Percentiles rank a stretch among this genome's conserved stretches.
Evolutionary conservation across 2,888 invertebrate species (phyloP).

Genomic region (Hirtodrosophila alboralis): DNA sequence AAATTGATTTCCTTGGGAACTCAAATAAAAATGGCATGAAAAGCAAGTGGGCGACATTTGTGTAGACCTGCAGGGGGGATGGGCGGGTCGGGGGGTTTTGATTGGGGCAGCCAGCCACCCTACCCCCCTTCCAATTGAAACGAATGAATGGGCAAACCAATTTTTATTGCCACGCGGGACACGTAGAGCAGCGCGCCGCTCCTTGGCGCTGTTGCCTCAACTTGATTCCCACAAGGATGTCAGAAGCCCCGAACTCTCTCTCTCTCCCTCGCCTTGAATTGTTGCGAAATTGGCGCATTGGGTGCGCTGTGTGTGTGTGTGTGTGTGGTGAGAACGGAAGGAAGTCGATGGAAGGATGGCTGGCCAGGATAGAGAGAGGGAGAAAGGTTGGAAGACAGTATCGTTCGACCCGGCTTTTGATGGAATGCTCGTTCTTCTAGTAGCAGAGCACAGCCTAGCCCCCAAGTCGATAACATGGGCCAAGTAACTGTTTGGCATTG

Average conservation of each 20-base stretch:
- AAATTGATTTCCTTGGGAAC: conserved; percentile 80
- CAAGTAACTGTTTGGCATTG: conserved; percentile 75
- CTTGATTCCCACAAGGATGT: conserved; percentile 68
- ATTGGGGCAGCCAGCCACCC: conserved; percentile 14
- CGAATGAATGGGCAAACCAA: conserved; percentile 80
- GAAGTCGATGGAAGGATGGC: conserved; percentile 61
- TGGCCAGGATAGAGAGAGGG: conserved; percentile 2
- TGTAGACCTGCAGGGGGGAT: conserved; percentile 30
- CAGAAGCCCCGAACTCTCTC: too few relatives aligned
- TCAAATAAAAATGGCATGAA: conserved; percentile 80
- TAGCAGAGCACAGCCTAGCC: too few relatives aligned
- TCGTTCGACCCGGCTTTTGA: conserved; percentile 50
- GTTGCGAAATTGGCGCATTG: conserved; percentile 68
- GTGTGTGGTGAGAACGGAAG: conserved; percentile 64
- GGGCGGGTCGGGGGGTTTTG: conserved; percentile 10
- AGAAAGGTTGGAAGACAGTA: too few relatives aligned
- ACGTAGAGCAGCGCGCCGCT: conserved; percentile 73
- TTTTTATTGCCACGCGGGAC: conserved; percentile 81
- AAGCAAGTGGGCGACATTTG: conserved; percentile 74
- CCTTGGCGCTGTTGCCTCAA: conserved; percentile 57
- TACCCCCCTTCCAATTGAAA: conserved; percentile 62
- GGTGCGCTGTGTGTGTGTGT: too few relatives aligned
- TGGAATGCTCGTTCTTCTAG: conserved; percentile 38
- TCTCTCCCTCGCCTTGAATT: too few relatives aligned
- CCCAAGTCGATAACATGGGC: conserved; percentile 67